Evolutionary conservation across 1,140 invertebrate genomes (phyloP), one percentile per base, ranked within the genome.

Genomic region (Pararge aegeria): DNA sequence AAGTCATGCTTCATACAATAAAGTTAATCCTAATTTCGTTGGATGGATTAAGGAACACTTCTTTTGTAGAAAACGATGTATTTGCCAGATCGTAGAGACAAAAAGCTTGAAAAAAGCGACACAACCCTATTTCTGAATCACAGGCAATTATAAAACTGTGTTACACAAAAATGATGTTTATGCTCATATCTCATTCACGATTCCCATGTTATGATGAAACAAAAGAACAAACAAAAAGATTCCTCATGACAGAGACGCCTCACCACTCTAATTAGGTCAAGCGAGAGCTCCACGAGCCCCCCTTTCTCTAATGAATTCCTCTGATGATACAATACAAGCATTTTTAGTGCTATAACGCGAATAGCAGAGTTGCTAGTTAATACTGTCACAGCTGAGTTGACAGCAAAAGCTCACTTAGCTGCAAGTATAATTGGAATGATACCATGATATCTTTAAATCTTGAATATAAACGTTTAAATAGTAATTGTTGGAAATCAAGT

Each of bases 311-410:
- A 52, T 52, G 50, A 52, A 52, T 34, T 34, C 30, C 50, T 52
- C 50, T 38, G 50, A 52, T 52, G 30, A 52, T 34, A 51, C 49
- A 51, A 34, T n/a, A n/a, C n/a, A n/a, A n/a, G n/a, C n/a, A 29
- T 51, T 51, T 30, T 30, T 51, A 51, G 49, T 29, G 29, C 49
- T 16, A 51, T 51, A 34, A 16, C 19, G 29, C 49, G 5, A 29
- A n/a, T 10, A 15, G 46, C 27, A 16, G 27, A 7, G 27, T 27
- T 27, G 7, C 24, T 24, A 24, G 3, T 24, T 24, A 24, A 24
- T 24, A 24, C 7, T 24, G 24, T 24, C 7, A 24, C 24, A 24
- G 7, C 24, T 24, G 24, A 30, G 9, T 30, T 30, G 10, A 30
- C 29, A 4, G 3, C 24, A 24, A 24, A 7, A 24, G 24, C 24